Percentiles rank a stretch among this genome's conserved stretches.
phyloP scores from a whole-genome alignment of 2,888 invertebrate genomes.

The Epirrhoe tristata region DNA sequence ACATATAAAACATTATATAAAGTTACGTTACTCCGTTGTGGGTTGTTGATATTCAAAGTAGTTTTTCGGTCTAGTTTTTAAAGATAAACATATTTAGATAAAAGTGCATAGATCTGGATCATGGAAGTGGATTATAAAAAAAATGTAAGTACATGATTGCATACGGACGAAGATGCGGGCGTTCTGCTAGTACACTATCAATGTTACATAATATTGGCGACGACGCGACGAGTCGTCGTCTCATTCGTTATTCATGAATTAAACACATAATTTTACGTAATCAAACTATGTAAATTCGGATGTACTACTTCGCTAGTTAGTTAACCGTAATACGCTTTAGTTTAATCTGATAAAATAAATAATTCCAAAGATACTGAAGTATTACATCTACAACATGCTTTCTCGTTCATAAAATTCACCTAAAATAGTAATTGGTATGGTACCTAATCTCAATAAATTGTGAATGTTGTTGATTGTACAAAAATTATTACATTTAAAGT shows the following conservation, averaged over 20 bases:
- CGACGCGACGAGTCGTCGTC: neutral
- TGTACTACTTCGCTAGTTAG: neutral
- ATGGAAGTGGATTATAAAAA: neutral
- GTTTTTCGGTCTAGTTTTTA: neutral
- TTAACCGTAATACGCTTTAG: neutral
- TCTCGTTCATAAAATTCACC: slow-evolving; percentile 41
- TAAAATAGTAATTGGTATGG: slow-evolving; percentile 20
- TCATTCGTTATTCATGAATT: slow-evolving; percentile 19
- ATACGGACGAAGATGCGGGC: slow-evolving; percentile 1
- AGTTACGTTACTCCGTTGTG: slow-evolving; percentile 3
- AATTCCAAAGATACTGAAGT: neutral
- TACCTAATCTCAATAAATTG: slow-evolving; percentile 41
- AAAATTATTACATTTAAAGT: slow-evolving; percentile 47
- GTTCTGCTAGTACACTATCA: slow-evolving; percentile 2
- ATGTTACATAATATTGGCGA: slow-evolving; percentile 14
- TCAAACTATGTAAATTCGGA: neutral
- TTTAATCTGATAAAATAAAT: neutral
- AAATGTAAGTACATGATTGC: neutral
- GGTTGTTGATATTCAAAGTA: neutral
- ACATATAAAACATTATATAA: slow-evolving; percentile 1
- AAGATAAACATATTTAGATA: neutral
- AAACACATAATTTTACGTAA: slow-evolving; percentile 10
- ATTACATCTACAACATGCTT: slow-evolving; percentile 15
- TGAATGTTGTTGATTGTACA: slow-evolving; percentile 50
- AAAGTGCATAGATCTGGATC: too few relatives aligned